Base-by-base conservation (phyloP, 2,797 vertebrate genomes). In the Phrynocephalus guinanensis region DNA sequence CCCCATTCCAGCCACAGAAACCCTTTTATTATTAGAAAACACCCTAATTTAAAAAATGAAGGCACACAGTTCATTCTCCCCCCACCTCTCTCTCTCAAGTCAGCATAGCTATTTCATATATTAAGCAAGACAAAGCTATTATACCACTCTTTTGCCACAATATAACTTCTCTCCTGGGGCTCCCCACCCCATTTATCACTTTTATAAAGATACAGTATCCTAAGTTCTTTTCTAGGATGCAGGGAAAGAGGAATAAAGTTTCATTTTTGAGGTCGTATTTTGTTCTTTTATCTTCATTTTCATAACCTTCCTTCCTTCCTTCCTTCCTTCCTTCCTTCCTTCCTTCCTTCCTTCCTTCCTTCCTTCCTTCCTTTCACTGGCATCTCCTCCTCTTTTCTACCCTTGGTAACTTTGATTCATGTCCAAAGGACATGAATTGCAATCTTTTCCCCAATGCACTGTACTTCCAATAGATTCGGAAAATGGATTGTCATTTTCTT, bases 1-100 rank as follows among this genome's bases (percentile, higher is more conserved):
- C 93, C 93, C 91, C 72, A 87, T 93, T 91, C 85, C 91, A 76
- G 91, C 78, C 90, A 90, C 86, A 92, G 93, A 95, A 94, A 93
- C 91, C 89, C 78, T 85, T 80, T 88, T 90, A 83, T 91, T 93
- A 91, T 93, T 91, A 94, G 92, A 90, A 90, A 94, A 92, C 56
- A 60, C 76, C 68, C 92, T 92, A 83, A 77, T 75, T 92, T 85
- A 89, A 93, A 93, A 88, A 89, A 84, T 24, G 83, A 82, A 86
- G 28, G 28, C 86, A 73, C 86, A 93, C 90, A 92, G 85, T 84
- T 75, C 28, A 8, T 18, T 8, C 20, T 24, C 26, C 16, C 22
- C 7, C 20, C 8, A 7, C 3, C 28, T 33, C 22, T 71, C 79
- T 90, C 90, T 72, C 28, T 15, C 1, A 70, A 71, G 71, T 71